Conservation (phyloP, 2,797 vertebrate species). For the Phrynocephalus forsythii region DNA sequence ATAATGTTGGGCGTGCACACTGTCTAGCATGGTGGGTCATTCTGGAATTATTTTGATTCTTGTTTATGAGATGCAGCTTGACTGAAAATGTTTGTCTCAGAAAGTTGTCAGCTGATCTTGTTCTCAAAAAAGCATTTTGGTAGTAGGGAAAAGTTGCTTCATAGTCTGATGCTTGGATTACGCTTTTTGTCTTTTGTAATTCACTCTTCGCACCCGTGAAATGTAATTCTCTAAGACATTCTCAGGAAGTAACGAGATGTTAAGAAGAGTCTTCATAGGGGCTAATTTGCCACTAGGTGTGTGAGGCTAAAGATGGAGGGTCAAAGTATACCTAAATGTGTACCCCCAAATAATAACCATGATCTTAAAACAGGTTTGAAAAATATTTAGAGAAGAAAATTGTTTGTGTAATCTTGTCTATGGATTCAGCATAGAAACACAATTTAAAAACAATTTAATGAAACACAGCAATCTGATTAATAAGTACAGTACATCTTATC, state of each 20-base stretch:
- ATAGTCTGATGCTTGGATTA: neutral
- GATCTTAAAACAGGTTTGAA: neutral
- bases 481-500: slow-evolving; percentile 27
- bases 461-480: neutral
- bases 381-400: accelerated
- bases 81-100: neutral
- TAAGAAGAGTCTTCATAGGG: neutral
- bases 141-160: neutral
- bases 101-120: neutral
- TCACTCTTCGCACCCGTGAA: neutral
- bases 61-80: neutral
- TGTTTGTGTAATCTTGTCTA: neutral
- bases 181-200: neutral
- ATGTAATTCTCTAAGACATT: neutral
- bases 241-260: neutral
- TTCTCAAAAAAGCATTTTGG: neutral
- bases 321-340: no score
- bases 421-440: slow-evolving; percentile 37
- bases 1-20: neutral
- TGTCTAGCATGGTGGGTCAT: neutral
- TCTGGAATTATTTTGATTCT: slow-evolving; percentile 22
- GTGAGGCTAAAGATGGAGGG: no score
- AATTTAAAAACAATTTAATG: slow-evolving; percentile 22
- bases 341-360: neutral
- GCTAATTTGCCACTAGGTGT: neutral